Conservation (phyloP, 2,113 vertebrate species). For the Gasterosteus aculeatus region DNA sequence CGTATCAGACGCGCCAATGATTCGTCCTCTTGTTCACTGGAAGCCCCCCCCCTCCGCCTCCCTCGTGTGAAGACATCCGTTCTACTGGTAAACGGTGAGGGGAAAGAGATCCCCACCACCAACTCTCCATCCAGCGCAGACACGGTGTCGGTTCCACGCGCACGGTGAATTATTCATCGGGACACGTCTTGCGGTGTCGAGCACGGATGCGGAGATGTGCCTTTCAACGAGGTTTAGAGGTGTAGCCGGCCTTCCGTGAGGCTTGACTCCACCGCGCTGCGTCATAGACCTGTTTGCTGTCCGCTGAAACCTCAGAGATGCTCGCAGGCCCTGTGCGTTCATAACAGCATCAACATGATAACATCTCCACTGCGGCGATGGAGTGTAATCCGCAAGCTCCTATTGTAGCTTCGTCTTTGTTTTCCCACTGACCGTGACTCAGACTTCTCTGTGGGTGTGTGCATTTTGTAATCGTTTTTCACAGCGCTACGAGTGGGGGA, state of each 20-base stretch:
- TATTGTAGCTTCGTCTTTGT: conserved; percentile 18
- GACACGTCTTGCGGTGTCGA: conserved; percentile 48
- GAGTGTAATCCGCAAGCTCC: not conserved
- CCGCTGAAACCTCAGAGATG: conserved; percentile 1
- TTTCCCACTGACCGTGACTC: conserved; percentile 13
- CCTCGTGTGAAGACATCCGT: conserved; percentile 13
- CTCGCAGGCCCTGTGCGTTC: not conserved
- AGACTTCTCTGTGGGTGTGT: conserved; percentile 4
- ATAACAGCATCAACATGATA: not conserved
- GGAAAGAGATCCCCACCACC: not conserved
- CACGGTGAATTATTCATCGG: conserved; percentile 59
- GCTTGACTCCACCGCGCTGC: conserved; percentile 4
- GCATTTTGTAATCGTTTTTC: not conserved
- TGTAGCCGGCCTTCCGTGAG: not conserved
- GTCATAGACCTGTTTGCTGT: not conserved
- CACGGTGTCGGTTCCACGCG: conserved; percentile 32
- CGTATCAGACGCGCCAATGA: conserved; percentile 5
- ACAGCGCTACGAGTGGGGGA: not conserved
- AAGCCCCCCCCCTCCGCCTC: not conserved
- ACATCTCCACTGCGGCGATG: not conserved
- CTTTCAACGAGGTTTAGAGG: conserved; percentile 40
- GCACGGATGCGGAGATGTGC: conserved; percentile 37
- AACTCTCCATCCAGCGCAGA: not conserved
- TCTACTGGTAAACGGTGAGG: conserved; percentile 11
- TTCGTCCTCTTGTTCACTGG: not conserved